Base-by-base conservation (phyloP, 2,888 invertebrate species). In the Dryobota labecula region DNA sequence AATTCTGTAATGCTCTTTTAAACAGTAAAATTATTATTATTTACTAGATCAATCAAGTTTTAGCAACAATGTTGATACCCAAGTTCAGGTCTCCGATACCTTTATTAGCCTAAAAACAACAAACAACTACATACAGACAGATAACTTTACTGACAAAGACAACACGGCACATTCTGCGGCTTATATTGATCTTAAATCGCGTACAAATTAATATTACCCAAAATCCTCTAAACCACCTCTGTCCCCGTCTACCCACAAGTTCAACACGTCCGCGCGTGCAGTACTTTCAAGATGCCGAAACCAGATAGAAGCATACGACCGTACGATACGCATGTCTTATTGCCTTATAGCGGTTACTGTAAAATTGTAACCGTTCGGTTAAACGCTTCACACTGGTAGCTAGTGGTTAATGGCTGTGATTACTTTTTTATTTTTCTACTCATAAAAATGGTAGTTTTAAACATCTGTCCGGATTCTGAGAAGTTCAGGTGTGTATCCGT, bases 191-290 rank as follows among this genome's bases (percentile, higher is more conserved):
- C 5, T 6, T n/a, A 43, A 70, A 24, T 24, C 18, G 3, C 0
- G 3, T 6, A 45, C 15, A 30, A 70, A 62, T 57, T 0, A 38
- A 36, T 51, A 2, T 2, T 24, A 33, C 13, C 7, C 38, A 47
- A 66, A 49, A 54, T n/a, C 1, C 2, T 27, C 30, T 30, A 64
- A 68, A 69, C 36, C 80, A 86, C 82, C 87, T 86, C 64, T 88
- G 78, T 68, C n/a, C 4, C 0, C 80, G 76, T 41, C 78, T 86
- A 85, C 89, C 73, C 71, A 63, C 38, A 83, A 82, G 90, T 89
- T 91, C 91, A 90, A 92, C 93, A 94, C 93, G 94, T 93, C 89
- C 88, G 68, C 81, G 78, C 76, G 83, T 82, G 84, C 84, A 80
- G 82, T 80, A 89, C 94, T 94, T 94, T 94, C 78, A 89, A 94